Percentiles rank a stretch among this genome's conserved stretches.
These are phyloP conservation scores for Dynastes grantii DNA, from an alignment of 2,888 invertebrate genomes.

Conservation along the genomic window DNA sequence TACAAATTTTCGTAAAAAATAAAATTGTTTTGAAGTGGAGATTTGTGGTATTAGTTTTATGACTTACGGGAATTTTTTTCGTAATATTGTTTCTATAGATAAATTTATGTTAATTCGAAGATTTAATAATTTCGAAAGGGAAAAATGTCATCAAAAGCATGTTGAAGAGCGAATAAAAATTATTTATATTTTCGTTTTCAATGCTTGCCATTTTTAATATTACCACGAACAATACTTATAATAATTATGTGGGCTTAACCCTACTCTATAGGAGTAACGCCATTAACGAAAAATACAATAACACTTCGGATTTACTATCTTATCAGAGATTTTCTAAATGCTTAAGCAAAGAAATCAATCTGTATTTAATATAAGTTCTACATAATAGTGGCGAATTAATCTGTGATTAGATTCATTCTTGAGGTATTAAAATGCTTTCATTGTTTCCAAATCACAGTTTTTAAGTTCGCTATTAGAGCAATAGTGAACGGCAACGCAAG, in stretches of 20 bases:
- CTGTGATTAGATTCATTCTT: constrained; percentile 40
- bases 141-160: too few relatives aligned
- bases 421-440: constrained; percentile 34
- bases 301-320: constrained; percentile 47
- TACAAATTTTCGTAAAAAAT: too few relatives aligned
- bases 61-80: too few relatives aligned
- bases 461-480: constrained; percentile 6
- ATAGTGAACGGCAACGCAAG: not conserved
- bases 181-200: not conserved
- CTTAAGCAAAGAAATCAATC: constrained; percentile 39
- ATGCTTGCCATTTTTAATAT: not conserved
- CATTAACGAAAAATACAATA: constrained; percentile 32
- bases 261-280: not conserved
- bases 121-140: too few relatives aligned
- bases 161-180: too few relatives aligned
- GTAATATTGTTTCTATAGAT: too few relatives aligned
- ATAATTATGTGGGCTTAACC: not conserved
- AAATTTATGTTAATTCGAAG: too few relatives aligned
- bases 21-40: too few relatives aligned
- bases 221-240: not conserved
- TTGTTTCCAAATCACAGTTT: constrained; percentile 37
- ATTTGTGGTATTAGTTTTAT: too few relatives aligned
- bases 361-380: constrained; percentile 37
- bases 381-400: constrained; percentile 45
- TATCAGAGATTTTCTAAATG: constrained; percentile 40